Base-by-base conservation (phyloP, 1,140 invertebrate species). In the Brachionus rotundiformis region DNA sequence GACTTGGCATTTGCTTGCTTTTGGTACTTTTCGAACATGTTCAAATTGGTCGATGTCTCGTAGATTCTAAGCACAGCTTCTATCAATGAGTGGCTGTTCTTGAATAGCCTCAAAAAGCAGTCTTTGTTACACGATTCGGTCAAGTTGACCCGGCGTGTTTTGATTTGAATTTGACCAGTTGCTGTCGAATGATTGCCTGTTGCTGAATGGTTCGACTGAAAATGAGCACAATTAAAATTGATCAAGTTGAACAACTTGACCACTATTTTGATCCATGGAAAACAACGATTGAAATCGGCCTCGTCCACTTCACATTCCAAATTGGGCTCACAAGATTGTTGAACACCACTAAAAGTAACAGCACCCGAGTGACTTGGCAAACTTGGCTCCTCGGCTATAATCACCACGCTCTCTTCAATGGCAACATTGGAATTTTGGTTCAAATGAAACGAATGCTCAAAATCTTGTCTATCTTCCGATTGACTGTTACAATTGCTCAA, bases 41-140 rank as follows among this genome's bases (percentile, higher is more conserved):
- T 73, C 11, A 54, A n/a, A 73, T 82, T 71, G 7, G 16, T 47
- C 10, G 41, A 63, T 47, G 79, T 68, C 65, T 84, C 84, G 7
- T 83, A 81, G 27, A 84, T 82, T 11, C 80, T 83, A 8, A 79
- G 25, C 7, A 79, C 47, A 41, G 76, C 76, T 39, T 79, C 76
- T 25, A 79, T 59, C 13, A 79, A 63, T 33, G 76, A 33, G 33
- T 79, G 76, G 27, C 76, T 59, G 41, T 79, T 79, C 16, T 31
- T 79, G 47, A 79, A 79, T 11, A 79, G 25, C 25, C 29, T 79
- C 29, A 79, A 59, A 27, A 59, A 79, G 47, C 76, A 79, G 33
- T 59, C 33, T 39, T 79, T 63, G 25, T 10, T 23, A 31, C 76
- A 79, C 16, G 47, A 39, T 13, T 59, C 47, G n/a, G 16, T 49